Evolutionary conservation across 37 sponge, comb jelly and placozoan species (phyloP), one percentile per base, ranked within the genome.

Genomic region (Chondrilla cf. caribensis): DNA sequence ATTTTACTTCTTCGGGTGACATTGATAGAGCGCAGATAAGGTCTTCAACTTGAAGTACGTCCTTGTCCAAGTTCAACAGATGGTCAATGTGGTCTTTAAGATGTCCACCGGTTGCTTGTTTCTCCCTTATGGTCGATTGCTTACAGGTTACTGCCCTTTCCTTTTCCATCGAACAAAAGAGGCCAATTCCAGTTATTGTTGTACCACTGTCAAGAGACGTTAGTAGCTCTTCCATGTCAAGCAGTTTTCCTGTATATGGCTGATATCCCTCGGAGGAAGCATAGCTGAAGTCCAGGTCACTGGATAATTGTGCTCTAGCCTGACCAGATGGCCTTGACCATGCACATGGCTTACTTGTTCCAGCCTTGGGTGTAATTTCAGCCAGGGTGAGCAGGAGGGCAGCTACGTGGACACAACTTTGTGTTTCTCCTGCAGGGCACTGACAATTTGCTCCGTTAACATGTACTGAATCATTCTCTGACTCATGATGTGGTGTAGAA

Each of bases 321-420:
- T 62, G 18, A 8, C 57, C 43, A 31, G 19, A 37, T 37, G 82
- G 82, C n/a, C 67, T 81, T 25, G 82, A 81, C 82, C 82, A 81
- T 22, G 37, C n/a, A 62, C 82, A 81, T 22, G 31, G 38, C 44
- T 51, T 33, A 39, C 82, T 81, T 22, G 82, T 81, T 11, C 82
- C 60, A 31, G 82, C 67, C n/a, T 33, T 60, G 25, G 39, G 66
- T 25, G 82, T 81, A 37, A 81, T 44, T 64, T 81, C 65, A n/a
- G 82, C 47, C 32, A 81, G 31, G 17, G 82, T 81, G 36, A 81
- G 43, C 19, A 81, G 44, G 14, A 81, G 43, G 28, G 44, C 67
- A 81, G 82, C 64, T 60, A 81, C 62, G 67, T 81, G 82, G 8
- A 81, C 82, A 81, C 82, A 81, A 31, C 67, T 81, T 62, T 81